Conservation (phyloP, 53 echinoderm and acorn worm species). For the Actinopyga echinites region DNA sequence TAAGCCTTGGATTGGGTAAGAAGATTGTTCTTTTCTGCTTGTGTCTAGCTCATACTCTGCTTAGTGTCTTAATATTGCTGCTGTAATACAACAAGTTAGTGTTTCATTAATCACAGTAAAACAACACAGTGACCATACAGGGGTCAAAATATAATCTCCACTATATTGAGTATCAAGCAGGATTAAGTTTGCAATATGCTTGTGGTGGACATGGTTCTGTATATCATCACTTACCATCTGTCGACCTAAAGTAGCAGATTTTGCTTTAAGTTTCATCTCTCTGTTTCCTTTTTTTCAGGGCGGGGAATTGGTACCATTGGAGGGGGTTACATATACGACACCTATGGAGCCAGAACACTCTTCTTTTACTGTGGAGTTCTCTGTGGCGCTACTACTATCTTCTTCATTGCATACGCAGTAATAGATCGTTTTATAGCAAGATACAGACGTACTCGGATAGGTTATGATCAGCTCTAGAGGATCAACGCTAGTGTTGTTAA, state of each 20-base stretch:
- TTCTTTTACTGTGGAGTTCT: constrained; percentile 58
- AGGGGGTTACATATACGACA: constrained; percentile 67
- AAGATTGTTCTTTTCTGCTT: not conserved
- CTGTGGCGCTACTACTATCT: constrained; percentile 42
- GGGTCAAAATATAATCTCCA: no score
- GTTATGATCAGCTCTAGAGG: no score
- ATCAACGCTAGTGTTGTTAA: no score
- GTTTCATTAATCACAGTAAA: no score
- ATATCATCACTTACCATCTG: no score
- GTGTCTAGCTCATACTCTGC: no score
- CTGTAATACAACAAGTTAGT: no score
- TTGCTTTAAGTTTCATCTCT: not conserved
- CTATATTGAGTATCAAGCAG: no score
- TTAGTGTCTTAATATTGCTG: no score
- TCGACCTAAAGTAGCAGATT: not conserved
- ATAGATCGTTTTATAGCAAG: not conserved
- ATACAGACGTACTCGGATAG: not conserved
- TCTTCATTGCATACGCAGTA: constrained; percentile 27
- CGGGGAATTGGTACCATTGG: constrained; percentile 61
- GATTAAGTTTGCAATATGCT: no score
- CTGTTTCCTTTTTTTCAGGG: constrained; percentile 30
- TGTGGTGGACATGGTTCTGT: no score
- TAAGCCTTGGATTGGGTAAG: constrained; percentile 66
- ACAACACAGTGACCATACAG: no score
- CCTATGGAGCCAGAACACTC: constrained; percentile 58